phyloP scores from a whole-genome alignment of 2,888 invertebrate species.

The Brachyopa scutellaris region DNA sequence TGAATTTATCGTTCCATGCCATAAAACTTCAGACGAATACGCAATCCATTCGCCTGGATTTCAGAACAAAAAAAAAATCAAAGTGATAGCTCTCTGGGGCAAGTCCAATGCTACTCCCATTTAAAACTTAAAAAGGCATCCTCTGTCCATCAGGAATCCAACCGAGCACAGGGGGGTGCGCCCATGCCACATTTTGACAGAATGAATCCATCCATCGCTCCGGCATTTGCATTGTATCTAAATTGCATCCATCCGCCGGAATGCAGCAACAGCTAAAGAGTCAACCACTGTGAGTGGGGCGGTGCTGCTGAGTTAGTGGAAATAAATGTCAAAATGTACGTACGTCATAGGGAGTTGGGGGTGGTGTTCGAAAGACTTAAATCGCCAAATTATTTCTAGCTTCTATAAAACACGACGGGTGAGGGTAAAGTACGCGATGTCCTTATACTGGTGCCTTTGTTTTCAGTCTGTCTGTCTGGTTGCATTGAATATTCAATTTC shows the following conservation, averaged over 20 bases:
- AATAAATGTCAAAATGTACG: too few species aligned
- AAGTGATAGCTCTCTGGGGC: constrained; percentile 25
- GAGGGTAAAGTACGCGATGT: constrained; percentile 10
- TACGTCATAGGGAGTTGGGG: too few species aligned
- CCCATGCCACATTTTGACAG: constrained; percentile 19
- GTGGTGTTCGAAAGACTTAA: too few species aligned
- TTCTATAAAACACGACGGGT: constrained; percentile 36
- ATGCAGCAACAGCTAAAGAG: constrained; percentile 41
- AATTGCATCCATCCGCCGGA: constrained; percentile 28
- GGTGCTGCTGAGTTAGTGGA: constrained; percentile 8
- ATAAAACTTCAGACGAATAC: too few species aligned
- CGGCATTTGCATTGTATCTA: constrained; percentile 21
- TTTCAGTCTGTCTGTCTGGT: constrained; percentile 5
- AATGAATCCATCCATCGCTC: constrained; percentile 26
- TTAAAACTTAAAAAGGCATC: constrained; percentile 21
- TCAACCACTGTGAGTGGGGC: constrained; percentile 27
- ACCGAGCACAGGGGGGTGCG: background rate
- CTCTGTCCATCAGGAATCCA: constrained; percentile 6
- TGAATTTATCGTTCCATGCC: too few species aligned
- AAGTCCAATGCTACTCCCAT: too few species aligned
- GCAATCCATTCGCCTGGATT: constrained; percentile 3
- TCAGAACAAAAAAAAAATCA: constrained; percentile 3
- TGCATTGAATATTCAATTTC: constrained; percentile 64
- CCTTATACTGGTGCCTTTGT: constrained; percentile 36
- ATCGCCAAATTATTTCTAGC: constrained; percentile 38